Conservation (phyloP, 2,888 invertebrate genomes). For the Idaea dimidiata region DNA sequence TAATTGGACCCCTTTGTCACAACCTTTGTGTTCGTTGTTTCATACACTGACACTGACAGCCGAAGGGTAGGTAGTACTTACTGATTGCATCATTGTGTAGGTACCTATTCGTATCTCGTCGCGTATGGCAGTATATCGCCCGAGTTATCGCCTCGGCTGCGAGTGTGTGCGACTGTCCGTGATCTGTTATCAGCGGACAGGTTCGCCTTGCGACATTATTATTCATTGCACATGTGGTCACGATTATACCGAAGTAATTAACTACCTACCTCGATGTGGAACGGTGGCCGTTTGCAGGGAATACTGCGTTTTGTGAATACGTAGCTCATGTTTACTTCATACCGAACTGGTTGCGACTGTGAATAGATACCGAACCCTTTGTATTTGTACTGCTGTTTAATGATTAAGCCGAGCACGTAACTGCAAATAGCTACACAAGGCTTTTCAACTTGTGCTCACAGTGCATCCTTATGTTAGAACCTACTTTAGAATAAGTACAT, state of each 20-base stretch:
- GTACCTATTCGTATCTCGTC: constrained; percentile 38
- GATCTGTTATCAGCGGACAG: constrained; percentile 56
- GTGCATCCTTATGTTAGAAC: background rate
- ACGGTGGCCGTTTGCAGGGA: constrained; percentile 17
- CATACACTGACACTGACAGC: background rate
- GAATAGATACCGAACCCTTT: constrained; percentile 1
- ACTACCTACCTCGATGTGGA: constrained; percentile 26
- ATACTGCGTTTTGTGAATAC: constrained; percentile 15
- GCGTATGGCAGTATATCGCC: constrained; percentile 15
- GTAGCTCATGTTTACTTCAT: background rate
- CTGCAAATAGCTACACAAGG: constrained; percentile 7
- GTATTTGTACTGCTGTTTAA: background rate
- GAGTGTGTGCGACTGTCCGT: constrained; percentile 41
- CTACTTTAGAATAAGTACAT: background rate
- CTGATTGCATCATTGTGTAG: constrained; percentile 14
- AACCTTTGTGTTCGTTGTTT: constrained; percentile 36
- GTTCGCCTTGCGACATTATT: constrained; percentile 54
- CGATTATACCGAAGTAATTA: constrained; percentile 36
- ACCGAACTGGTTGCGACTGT: constrained; percentile 8
- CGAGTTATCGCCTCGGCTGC: constrained; percentile 13
- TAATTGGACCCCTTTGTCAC: constrained; percentile 35
- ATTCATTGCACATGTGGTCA: constrained; percentile 41
- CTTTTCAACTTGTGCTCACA: background rate
- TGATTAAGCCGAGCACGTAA: background rate
- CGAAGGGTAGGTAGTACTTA: constrained; percentile 1